Evolutionary conservation across 2,113 vertebrate genomes (phyloP), one percentile per base, ranked within the genome.

Genomic region (Chloroceryle aenea): DNA sequence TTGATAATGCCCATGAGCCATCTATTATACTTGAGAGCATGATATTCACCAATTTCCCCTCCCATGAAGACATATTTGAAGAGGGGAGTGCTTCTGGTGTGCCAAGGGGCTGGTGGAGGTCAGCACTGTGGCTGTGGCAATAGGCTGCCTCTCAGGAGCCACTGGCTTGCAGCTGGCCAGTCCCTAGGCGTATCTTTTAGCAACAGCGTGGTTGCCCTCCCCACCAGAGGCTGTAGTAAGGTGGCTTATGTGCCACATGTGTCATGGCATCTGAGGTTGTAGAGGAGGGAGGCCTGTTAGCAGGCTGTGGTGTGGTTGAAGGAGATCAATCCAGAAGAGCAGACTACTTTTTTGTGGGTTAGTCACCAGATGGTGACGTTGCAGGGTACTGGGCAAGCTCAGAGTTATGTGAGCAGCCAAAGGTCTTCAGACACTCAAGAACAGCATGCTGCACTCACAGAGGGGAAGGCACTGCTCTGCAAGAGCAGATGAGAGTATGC

Each of bases 221-320:
- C 45, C 2, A 2, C n/a, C 16, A 34, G 69, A 53, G 48, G 30
- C 64, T 14, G 0, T 27, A 45, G 13, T 27, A 11, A 74, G 30
- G 27, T n/a, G 61, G n/a, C 19, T 91, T 4, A 9, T 48, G 25
- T 71, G 61, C 56, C 1, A 0, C 36, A 23, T 32, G 1, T 0
- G 0, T 12, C 7, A 2, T 20, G 52, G 36, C 32, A n/a, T 75
- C 56, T 71, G 21, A 5, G 50, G 55, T 42, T 0, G 0, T 6
- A n/a, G 64, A 59, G 32, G 27, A 81, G 21, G 30, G 38, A 81
- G 53, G 19, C 15, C 43, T 2, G 1, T 1, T 69, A 55, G 32
- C 10, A 4, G 48, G 7, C 43, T 42, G 40, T 1, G 0, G 14
- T 2, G 7, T 23, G 14, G 23, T 43, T 4, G 2, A 59, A 77